These are phyloP conservation scores for Ceratoteleas bidentatus DNA, from an alignment of 1,140 invertebrate genomes.

Conservation along the genomic window DNA sequence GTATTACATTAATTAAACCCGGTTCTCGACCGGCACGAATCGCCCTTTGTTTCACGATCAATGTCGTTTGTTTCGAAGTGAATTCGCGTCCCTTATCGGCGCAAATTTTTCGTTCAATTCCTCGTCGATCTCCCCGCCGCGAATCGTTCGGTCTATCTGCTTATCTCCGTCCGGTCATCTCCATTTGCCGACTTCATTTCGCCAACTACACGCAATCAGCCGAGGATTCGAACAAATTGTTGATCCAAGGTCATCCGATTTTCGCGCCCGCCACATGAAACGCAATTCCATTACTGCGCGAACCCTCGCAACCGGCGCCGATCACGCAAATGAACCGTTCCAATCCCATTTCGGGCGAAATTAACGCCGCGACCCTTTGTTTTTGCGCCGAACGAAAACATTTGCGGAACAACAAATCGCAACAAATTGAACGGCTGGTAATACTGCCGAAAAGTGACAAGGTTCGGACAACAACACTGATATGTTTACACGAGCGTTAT, in stretches of 20 bases:
- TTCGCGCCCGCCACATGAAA: background rate
- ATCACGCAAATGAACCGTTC: constrained; percentile 23
- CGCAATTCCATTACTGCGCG: background rate
- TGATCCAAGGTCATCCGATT: background rate
- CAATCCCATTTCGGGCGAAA: constrained; percentile 13
- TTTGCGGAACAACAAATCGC: constrained; percentile 15
- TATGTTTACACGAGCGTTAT: too few species aligned
- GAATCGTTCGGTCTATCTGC: background rate
- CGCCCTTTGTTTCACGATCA: background rate
- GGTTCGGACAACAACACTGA: too few species aligned
- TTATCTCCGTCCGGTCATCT: background rate
- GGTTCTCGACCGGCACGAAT: too few species aligned
- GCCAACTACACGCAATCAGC: background rate
- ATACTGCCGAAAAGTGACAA: background rate
- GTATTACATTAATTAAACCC: too few species aligned
- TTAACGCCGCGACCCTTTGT: constrained; percentile 3
- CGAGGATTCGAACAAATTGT: background rate
- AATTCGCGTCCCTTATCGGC: background rate
- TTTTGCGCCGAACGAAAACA: constrained; percentile 4
- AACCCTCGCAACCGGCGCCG: background rate
- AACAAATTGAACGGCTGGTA: constrained; percentile 29
- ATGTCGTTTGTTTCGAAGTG: too few species aligned
- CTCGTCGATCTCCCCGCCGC: background rate
- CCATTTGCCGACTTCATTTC: background rate
- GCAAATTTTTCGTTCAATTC: background rate